These are phyloP conservation scores for Aphrocallistes beatrix DNA, from an alignment of 37 sponge, comb jelly and placozoan genomes.

Conservation along the genomic window DNA sequence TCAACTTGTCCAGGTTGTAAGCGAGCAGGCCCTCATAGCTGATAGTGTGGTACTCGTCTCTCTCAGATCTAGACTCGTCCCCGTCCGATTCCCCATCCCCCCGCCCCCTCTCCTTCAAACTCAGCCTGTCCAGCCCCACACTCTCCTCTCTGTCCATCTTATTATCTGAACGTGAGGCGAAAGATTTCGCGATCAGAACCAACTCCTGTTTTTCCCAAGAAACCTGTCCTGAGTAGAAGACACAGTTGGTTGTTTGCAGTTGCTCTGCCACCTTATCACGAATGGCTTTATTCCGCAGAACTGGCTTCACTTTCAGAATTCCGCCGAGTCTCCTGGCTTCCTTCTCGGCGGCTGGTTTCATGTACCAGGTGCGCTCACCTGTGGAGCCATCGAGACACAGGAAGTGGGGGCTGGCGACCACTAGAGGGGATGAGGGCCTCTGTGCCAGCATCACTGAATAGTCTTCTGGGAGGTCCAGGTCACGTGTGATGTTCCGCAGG, in stretches of 20 bases:
- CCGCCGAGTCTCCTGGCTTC: constrained; percentile 61
- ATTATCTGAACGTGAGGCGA: background rate
- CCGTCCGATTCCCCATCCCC: constrained; percentile 33
- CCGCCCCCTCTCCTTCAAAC: constrained; percentile 16
- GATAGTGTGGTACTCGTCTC: background rate
- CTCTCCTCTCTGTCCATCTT: background rate
- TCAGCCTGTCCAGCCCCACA: constrained; percentile 28
- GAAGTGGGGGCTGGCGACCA: constrained; percentile 60
- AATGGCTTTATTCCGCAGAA: constrained; percentile 41
- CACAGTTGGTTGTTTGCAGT: constrained; percentile 31
- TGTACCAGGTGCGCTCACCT: constrained; percentile 34
- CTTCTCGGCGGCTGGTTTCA: constrained; percentile 60
- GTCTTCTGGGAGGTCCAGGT: constrained; percentile 15
- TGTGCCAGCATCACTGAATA: background rate
- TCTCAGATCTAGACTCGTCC: constrained; percentile 36
- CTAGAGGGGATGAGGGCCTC: constrained; percentile 19
- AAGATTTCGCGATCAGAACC: constrained; percentile 40
- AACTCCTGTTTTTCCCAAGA: constrained; percentile 68
- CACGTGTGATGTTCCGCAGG: background rate
- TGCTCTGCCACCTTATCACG: constrained; percentile 40
- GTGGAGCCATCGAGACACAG: constrained; percentile 26
- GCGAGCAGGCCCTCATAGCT: background rate
- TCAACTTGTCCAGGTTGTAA: background rate
- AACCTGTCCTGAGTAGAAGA: constrained; percentile 55
- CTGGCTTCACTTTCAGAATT: constrained; percentile 39